These are phyloP conservation scores for Colaptes auratus DNA, from an alignment of 2,113 vertebrate species.

Conservation along the genomic window DNA sequence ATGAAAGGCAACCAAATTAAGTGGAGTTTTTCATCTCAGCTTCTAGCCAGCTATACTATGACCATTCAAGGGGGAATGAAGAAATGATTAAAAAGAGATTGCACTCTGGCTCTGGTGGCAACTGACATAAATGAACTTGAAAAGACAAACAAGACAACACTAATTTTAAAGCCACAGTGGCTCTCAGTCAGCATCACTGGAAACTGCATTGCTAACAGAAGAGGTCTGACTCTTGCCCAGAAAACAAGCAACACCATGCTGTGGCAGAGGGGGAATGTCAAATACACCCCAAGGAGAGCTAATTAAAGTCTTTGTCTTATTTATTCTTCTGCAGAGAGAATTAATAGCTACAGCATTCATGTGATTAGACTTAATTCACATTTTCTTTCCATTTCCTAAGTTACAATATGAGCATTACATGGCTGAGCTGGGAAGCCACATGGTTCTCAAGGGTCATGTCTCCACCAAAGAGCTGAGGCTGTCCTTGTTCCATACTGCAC, in stretches of 20 bases:
- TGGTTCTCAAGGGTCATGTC: neutral
- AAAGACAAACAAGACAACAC: conserved; percentile 65
- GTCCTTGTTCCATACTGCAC: neutral
- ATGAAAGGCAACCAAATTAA: conserved; percentile 74
- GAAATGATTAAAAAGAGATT: conserved; percentile 73
- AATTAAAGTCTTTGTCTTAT: conserved; percentile 29
- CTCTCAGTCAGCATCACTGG: conserved; percentile 4
- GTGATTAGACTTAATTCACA: neutral
- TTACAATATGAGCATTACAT: neutral
- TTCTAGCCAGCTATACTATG: neutral
- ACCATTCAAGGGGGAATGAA: conserved; percentile 49
- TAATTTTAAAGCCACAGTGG: conserved; percentile 64
- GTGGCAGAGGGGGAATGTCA: conserved; percentile 5
- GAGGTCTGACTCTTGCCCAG: neutral
- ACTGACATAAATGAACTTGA: conserved; percentile 71
- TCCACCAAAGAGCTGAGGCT: neutral
- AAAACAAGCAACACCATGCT: neutral
- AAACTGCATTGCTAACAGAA: conserved; percentile 16
- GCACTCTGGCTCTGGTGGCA: conserved; percentile 37
- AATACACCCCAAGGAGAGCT: neutral
- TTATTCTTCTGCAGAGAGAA: conserved; percentile 29
- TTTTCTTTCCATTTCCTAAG: conserved; percentile 8
- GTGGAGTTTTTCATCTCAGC: conserved; percentile 49
- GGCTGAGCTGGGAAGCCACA: neutral
- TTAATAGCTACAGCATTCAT: conserved; percentile 7